Evolutionary conservation across 2,113 vertebrate species (phyloP).

Genomic region (Axis porcinus): DNA sequence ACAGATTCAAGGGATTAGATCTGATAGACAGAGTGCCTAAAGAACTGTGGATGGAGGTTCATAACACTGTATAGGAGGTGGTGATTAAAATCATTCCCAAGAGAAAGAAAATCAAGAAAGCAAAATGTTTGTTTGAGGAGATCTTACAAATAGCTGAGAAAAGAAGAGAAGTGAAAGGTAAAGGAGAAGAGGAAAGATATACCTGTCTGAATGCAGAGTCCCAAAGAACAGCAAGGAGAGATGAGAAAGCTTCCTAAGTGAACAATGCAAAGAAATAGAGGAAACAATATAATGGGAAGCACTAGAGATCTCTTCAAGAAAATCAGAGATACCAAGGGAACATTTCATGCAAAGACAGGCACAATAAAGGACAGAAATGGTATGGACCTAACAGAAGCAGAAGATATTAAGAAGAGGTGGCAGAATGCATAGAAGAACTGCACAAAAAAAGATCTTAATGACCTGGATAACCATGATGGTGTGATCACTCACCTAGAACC

Average conservation of each 20-base stretch:
- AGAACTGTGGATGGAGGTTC: neutral
- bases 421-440: neutral
- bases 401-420: neutral
- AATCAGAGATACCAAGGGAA: neutral
- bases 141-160: neutral
- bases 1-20: neutral
- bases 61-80: neutral
- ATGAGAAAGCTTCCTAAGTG: neutral
- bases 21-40: neutral
- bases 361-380: neutral
- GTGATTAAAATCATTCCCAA: neutral
- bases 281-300: neutral
- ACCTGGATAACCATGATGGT: neutral
- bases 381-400: neutral
- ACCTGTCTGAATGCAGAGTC: neutral
- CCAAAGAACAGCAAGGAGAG: neutral
- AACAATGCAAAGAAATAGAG: neutral
- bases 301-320: neutral
- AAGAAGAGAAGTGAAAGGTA: neutral
- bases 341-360: neutral
- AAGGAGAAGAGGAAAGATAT: neutral
- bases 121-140: neutral
- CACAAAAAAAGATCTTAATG: neutral
- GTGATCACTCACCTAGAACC: neutral
- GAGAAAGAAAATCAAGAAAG: neutral